Percentiles rank a stretch among this genome's conserved stretches.
phyloP scores from a whole-genome alignment of 92 coral and sea anemone species.

The Hydrozoanthus gracilis region DNA sequence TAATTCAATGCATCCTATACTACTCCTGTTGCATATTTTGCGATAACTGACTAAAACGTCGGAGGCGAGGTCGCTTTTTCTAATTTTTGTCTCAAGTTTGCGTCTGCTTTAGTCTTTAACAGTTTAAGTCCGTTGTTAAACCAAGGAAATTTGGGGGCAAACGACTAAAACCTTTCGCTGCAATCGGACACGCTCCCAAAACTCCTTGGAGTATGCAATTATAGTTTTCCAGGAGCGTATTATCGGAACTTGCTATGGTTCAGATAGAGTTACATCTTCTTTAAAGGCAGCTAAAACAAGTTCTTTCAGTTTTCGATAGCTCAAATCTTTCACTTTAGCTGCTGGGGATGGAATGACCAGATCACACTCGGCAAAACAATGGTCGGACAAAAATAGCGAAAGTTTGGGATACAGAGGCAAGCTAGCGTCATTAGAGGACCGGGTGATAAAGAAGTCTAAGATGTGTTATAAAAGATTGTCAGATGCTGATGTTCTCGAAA shows the following conservation, averaged over 20 bases:
- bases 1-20: no score
- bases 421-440: not conserved
- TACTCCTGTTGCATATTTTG: not conserved
- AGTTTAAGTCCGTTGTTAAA: conserved; percentile 47
- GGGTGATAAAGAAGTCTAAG: no score
- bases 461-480: no score
- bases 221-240: not conserved
- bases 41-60: conserved; percentile 45
- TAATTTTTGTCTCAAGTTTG: conserved; percentile 52
- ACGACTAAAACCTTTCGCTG: conserved; percentile 28
- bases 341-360: conserved; percentile 55
- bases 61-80: conserved; percentile 43
- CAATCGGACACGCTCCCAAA: conserved; percentile 36
- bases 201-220: not conserved
- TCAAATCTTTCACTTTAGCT: conserved; percentile 33
- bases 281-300: conserved; percentile 39
- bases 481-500: no score
- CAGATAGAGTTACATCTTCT: conserved; percentile 18
- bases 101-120: conserved; percentile 40
- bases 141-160: conserved; percentile 59
- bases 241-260: not conserved
- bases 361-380: conserved; percentile 54
- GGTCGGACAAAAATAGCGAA: not conserved
- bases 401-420: conserved; percentile 21
- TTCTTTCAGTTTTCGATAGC: conserved; percentile 48